These are phyloP conservation scores for Crotophaga sulcirostris DNA, from an alignment of 2,113 vertebrate genomes.

Conservation along the genomic window DNA sequence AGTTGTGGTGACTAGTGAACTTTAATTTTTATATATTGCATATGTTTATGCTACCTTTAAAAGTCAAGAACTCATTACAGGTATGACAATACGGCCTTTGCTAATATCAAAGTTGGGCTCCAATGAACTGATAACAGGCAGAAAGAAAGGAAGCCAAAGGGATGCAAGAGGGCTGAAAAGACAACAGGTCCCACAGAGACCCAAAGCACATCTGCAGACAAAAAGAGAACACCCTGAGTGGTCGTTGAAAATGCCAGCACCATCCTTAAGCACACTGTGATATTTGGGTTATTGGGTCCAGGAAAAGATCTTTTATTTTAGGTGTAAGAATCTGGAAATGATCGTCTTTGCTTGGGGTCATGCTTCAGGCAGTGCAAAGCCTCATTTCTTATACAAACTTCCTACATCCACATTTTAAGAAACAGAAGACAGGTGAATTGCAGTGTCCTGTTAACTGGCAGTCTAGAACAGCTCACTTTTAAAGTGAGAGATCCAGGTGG, in stretches of 20 bases:
- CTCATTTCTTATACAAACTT: background rate
- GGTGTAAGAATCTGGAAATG: conserved; percentile 21
- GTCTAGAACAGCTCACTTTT: background rate
- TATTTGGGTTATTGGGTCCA: conserved; percentile 72
- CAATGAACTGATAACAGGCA: conserved; percentile 58
- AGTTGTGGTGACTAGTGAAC: conserved; percentile 59
- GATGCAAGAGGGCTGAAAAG: background rate
- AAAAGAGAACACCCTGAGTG: conserved; percentile 67
- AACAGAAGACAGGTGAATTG: background rate
- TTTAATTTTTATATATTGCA: conserved; percentile 66
- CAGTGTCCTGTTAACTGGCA: background rate
- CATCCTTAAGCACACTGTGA: conserved; percentile 67
- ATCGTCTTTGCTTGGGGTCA: background rate
- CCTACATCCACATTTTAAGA: background rate
- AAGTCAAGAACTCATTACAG: conserved; percentile 74
- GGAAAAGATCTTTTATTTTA: conserved; percentile 32
- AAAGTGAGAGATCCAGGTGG: background rate
- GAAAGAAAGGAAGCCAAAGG: conserved; percentile 59
- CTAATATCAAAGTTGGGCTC: conserved; percentile 55
- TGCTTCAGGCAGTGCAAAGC: background rate
- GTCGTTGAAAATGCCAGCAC: conserved; percentile 77
- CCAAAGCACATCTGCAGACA: conserved; percentile 56
- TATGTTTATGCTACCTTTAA: conserved; percentile 70
- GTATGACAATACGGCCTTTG: conserved; percentile 70
- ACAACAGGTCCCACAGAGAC: conserved; percentile 37